phyloP scores from a whole-genome alignment of 2,113 vertebrate species.

The Otocyon megalotis region DNA sequence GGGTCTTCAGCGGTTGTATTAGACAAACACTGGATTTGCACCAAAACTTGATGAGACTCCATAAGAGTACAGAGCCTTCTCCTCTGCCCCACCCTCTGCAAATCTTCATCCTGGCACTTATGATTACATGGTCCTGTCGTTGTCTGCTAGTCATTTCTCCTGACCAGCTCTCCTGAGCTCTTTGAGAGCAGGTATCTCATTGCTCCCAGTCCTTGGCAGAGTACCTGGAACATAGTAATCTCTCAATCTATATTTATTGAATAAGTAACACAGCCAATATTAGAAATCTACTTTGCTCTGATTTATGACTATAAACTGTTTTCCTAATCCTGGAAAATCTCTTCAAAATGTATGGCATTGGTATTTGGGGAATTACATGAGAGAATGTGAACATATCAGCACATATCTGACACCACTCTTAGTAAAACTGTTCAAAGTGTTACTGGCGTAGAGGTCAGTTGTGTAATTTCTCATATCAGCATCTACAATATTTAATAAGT shows the following conservation, averaged over 20 bases:
- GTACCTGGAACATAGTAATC: not conserved
- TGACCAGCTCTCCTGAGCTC: not conserved
- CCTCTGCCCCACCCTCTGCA: not conserved
- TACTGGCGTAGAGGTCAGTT: not conserved
- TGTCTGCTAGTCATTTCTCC: not conserved
- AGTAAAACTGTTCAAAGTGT: not conserved
- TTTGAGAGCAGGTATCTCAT: not conserved
- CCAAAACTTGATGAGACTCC: not conserved
- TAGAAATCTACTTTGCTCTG: not conserved
- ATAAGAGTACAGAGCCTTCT: not conserved
- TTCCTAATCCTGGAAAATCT: not conserved
- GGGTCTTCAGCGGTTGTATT: not conserved
- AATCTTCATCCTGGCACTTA: not conserved
- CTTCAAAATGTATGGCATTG: not conserved
- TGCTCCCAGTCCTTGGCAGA: not conserved
- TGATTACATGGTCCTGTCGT: not conserved
- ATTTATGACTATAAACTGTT: not conserved
- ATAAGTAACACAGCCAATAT: not conserved
- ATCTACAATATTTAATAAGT: not conserved
- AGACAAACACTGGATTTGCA: not conserved
- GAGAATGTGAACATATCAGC: not conserved
- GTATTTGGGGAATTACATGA: not conserved
- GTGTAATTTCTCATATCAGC: slow-evolving; percentile 1
- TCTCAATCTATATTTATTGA: not conserved
- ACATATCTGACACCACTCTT: not conserved